These are phyloP conservation scores for Felis catus DNA, from an alignment of 2,113 vertebrate species.

Conservation along the genomic window DNA sequence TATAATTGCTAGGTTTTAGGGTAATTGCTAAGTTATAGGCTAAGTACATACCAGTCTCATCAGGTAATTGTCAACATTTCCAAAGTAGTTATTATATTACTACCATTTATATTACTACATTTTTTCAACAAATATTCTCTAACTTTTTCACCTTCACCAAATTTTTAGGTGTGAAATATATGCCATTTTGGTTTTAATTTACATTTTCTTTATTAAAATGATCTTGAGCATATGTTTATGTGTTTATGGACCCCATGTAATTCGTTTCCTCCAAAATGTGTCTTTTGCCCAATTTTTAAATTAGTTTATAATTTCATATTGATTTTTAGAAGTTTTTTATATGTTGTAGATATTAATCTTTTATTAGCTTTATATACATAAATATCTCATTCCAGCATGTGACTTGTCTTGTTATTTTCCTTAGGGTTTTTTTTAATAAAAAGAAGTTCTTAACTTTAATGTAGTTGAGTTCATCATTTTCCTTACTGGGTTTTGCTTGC, in stretches of 20 bases:
- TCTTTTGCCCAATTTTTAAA: not conserved
- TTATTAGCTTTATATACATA: not conserved
- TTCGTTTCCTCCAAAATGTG: not conserved
- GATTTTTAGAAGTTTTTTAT: not conserved
- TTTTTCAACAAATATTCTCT: not conserved
- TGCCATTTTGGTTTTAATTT: not conserved
- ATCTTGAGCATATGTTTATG: not conserved
- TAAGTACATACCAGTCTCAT: not conserved
- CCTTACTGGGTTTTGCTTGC: not conserved
- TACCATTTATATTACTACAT: not conserved
- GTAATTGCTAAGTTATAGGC: not conserved
- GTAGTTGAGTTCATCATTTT: not conserved
- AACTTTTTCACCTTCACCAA: not conserved
- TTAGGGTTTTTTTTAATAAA: not conserved
- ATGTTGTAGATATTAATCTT: not conserved
- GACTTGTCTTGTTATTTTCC: not conserved
- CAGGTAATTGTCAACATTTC: not conserved
- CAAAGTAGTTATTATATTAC: not conserved
- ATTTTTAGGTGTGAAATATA: not conserved
- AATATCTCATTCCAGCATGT: not conserved
- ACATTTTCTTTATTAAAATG: not conserved
- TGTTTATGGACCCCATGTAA: not conserved
- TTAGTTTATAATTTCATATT: not conserved
- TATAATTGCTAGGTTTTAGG: not conserved
- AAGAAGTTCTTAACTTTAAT: not conserved